These are phyloP conservation scores for Gymnorhina tibicen DNA, from an alignment of 2,113 vertebrate genomes.

Conservation along the genomic window DNA sequence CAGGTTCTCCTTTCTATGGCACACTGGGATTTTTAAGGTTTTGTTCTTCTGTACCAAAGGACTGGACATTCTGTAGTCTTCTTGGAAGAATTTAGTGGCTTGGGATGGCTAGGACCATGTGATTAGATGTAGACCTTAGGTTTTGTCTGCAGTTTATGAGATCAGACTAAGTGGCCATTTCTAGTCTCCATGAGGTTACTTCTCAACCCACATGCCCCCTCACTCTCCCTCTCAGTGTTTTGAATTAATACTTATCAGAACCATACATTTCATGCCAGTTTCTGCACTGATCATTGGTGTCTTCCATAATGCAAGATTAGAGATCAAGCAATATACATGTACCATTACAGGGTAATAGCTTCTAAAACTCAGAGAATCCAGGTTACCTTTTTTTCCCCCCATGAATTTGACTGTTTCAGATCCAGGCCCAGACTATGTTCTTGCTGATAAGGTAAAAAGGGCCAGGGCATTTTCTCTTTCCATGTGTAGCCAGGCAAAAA, in stretches of 20 bases:
- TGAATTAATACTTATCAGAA: not conserved
- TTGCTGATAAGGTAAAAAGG: not conserved
- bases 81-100: not conserved
- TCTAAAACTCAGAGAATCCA: not conserved
- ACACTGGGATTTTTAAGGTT: not conserved
- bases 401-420: not conserved
- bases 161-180: not conserved
- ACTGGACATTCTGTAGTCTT: not conserved
- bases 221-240: not conserved
- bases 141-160: not conserved
- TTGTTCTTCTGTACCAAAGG: not conserved
- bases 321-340: not conserved
- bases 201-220: rapidly evolving
- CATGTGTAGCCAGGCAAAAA: not conserved
- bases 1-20: not conserved
- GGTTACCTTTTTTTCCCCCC: not conserved
- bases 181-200: not conserved
- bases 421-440: not conserved
- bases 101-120: not conserved
- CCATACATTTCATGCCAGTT: not conserved
- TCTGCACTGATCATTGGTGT: not conserved
- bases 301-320: not conserved
- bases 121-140: not conserved
- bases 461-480: not conserved
- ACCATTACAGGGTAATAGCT: not conserved